Conservation (phyloP, 1,140 invertebrate species). For the Druon quercuslanigerum region DNA sequence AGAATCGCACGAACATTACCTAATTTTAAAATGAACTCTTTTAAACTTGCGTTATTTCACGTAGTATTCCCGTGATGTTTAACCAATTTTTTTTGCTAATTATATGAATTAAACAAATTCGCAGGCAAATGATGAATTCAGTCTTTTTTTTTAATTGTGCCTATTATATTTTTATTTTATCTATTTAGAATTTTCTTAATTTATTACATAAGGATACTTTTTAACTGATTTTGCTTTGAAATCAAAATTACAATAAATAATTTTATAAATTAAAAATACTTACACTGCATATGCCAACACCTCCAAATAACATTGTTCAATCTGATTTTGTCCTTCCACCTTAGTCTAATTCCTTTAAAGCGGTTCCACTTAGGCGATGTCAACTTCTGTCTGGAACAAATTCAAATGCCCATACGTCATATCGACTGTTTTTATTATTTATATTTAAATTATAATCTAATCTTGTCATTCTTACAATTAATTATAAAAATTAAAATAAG, state of each 20-base stretch:
- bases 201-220: neutral
- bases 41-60: too few species aligned
- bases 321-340: slow-evolving; percentile 99
- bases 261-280: slow-evolving; percentile 71
- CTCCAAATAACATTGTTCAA: slow-evolving; percentile 99
- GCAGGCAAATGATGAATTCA: too few species aligned
- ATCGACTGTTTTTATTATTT: slow-evolving; percentile 43
- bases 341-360: slow-evolving; percentile 97
- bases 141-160: too few species aligned
- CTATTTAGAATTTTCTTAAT: neutral
- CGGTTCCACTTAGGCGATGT: slow-evolving; percentile 99
- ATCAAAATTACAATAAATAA: slow-evolving; percentile 7
- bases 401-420: slow-evolving; percentile 60
- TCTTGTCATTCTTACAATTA: neutral
- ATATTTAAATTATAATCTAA: neutral
- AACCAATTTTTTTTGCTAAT: too few species aligned
- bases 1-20: too few species aligned
- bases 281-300: slow-evolving; percentile 99
- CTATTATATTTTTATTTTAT: slow-evolving; percentile 1
- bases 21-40: too few species aligned
- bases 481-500: neutral
- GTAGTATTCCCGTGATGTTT: too few species aligned
- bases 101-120: too few species aligned
- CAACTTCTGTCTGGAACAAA: slow-evolving; percentile 92
- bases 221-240: neutral